phyloP scores from a whole-genome alignment of 2,797 vertebrate genomes.

The Hydrophis major region DNA sequence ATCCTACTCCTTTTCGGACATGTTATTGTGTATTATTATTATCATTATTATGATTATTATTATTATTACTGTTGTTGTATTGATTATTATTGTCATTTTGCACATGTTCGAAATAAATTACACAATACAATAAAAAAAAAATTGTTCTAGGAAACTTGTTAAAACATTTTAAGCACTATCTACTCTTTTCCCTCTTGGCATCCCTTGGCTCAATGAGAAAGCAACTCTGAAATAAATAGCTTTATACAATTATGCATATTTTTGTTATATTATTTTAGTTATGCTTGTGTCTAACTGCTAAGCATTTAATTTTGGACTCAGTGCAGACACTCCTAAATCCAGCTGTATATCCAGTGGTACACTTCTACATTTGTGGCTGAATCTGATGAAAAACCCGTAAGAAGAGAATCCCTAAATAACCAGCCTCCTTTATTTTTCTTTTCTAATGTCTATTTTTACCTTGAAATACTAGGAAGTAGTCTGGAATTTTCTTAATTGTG shows the following conservation, averaged over 20 bases:
- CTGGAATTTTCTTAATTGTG: too few species aligned
- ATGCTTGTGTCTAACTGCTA: not conserved
- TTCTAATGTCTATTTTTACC: not conserved
- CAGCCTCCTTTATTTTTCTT: not conserved
- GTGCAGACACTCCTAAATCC: not conserved
- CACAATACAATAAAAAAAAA: too few species aligned
- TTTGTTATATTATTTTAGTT: accelerated
- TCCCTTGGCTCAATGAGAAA: not conserved
- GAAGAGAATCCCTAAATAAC: not conserved
- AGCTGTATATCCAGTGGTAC: not conserved
- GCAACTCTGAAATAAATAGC: accelerated
- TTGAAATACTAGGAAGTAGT: not conserved
- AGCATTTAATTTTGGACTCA: not conserved
- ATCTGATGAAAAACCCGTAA: not conserved
- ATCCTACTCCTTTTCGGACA: too few species aligned
- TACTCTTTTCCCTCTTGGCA: not conserved
- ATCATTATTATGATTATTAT: too few species aligned
- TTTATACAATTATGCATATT: accelerated
- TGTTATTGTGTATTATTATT: too few species aligned
- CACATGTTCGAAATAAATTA: too few species aligned
- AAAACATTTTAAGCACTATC: slow-evolving; percentile 32
- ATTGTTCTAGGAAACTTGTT: slow-evolving; percentile 61
- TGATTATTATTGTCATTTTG: too few species aligned
- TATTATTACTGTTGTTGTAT: too few species aligned
- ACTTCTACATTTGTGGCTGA: not conserved